These are phyloP conservation scores for Drosophila murphyi DNA, from an alignment of 1,140 invertebrate genomes.

Conservation along the genomic window DNA sequence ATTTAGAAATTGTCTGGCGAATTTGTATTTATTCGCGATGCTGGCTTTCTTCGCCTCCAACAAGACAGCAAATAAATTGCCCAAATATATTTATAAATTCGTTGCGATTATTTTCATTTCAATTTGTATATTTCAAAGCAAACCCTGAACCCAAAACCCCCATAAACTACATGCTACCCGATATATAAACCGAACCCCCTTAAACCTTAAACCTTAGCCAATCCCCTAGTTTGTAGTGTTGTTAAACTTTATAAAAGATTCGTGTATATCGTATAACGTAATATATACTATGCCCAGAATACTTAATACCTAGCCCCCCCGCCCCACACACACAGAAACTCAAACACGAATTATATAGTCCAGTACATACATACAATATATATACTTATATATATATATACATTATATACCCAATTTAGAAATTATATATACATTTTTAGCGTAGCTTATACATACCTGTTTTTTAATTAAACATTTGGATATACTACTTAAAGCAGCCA, in stretches of 20 bases:
- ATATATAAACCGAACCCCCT: slow-evolving; percentile 10
- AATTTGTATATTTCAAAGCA: slow-evolving; percentile 23
- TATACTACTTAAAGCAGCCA: slow-evolving; percentile 3
- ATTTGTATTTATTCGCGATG: slow-evolving; percentile 16
- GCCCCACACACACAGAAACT: not conserved
- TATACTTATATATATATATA: not conserved
- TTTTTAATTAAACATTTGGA: slow-evolving; percentile 5
- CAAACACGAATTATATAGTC: slow-evolving; percentile 4
- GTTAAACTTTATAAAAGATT: slow-evolving; percentile 37
- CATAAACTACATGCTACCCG: not conserved
- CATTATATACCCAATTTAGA: slow-evolving; percentile 1
- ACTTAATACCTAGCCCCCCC: not conserved
- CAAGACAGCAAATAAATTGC: slow-evolving; percentile 8
- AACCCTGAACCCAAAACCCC: not conserved
- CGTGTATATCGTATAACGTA: slow-evolving; percentile 60
- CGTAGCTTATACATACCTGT: slow-evolving; percentile 12
- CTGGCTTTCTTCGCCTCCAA: slow-evolving; percentile 3
- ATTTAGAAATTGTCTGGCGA: slow-evolving; percentile 6
- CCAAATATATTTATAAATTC: slow-evolving; percentile 14
- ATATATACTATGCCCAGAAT: slow-evolving; percentile 1
- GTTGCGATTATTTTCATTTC: slow-evolving; percentile 8
- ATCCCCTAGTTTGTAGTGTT: slow-evolving; percentile 62
- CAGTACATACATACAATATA: slow-evolving; percentile 13
- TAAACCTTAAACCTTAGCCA: slow-evolving; percentile 13
- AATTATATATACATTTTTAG: slow-evolving; percentile 10